Conservation (phyloP, 1,140 invertebrate species). For the Cotesia typhae region DNA sequence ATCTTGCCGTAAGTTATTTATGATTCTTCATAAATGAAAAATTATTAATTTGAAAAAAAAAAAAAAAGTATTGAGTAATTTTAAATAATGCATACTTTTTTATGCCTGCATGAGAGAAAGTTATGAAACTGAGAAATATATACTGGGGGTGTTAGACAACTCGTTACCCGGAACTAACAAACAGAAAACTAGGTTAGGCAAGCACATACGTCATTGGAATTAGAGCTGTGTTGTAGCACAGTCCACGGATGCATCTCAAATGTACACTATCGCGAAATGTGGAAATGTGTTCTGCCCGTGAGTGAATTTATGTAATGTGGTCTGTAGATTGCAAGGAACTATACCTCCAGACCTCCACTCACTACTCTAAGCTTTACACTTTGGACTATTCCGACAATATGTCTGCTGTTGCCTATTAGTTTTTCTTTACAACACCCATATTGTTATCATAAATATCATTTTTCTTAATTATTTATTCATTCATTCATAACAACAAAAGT, state of each 20-base stretch:
- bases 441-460: background rate
- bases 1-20: too few relatives aligned
- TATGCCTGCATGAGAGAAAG: background rate
- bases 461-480: too few relatives aligned
- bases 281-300: conserved; percentile 35
- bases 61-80: too few relatives aligned
- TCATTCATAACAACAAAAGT: too few relatives aligned
- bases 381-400: background rate
- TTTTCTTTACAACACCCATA: background rate
- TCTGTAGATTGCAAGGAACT: conserved; percentile 49
- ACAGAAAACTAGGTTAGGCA: conserved; percentile 63
- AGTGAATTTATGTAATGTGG: conserved; percentile 56
- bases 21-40: too few relatives aligned
- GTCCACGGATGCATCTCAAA: conserved; percentile 59
- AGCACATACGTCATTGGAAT: conserved; percentile 63
- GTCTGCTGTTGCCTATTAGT: conserved; percentile 5
- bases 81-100: too few relatives aligned
- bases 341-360: conserved; percentile 45
- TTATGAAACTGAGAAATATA: conserved; percentile 19
- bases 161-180: conserved; percentile 59
- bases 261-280: conserved; percentile 44
- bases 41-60: background rate
- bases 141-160: conserved; percentile 51
- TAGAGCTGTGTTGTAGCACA: conserved; percentile 51
- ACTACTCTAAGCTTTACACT: background rate